phyloP scores from a whole-genome alignment of 2,113 vertebrate species.

The Nansenia antarctica region DNA sequence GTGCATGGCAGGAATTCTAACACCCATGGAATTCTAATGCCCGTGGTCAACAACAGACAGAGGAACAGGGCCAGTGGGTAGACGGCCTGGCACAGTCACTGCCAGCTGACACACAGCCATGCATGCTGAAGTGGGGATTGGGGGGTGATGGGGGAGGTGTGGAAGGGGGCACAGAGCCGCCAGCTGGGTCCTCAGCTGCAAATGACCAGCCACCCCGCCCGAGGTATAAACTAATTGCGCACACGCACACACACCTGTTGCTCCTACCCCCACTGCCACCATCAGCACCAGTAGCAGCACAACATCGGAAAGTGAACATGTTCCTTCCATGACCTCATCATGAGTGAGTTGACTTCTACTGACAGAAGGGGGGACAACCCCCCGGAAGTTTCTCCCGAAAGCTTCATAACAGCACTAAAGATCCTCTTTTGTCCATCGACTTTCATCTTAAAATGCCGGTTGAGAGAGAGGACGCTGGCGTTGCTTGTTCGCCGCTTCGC shows the following conservation, averaged over 20 bases:
- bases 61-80: neutral
- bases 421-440: too few relatives aligned
- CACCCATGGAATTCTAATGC: neutral
- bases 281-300: neutral
- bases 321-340: too few relatives aligned
- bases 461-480: too few relatives aligned
- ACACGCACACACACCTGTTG: neutral
- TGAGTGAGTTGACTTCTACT: too few relatives aligned
- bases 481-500: too few relatives aligned
- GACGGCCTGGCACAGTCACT: neutral
- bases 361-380: too few relatives aligned
- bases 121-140: neutral
- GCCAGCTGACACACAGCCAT: too few relatives aligned
- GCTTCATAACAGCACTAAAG: too few relatives aligned
- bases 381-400: too few relatives aligned
- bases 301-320: neutral
- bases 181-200: constrained; percentile 24
- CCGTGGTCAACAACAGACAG: neutral
- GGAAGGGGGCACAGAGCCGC: neutral
- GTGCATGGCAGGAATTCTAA: neutral
- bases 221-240: too few relatives aligned
- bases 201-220: neutral
- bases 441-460: too few relatives aligned
- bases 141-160: neutral
- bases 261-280: neutral